These are phyloP conservation scores for Esox niger DNA, from an alignment of 2,113 vertebrate species.

Conservation along the genomic window DNA sequence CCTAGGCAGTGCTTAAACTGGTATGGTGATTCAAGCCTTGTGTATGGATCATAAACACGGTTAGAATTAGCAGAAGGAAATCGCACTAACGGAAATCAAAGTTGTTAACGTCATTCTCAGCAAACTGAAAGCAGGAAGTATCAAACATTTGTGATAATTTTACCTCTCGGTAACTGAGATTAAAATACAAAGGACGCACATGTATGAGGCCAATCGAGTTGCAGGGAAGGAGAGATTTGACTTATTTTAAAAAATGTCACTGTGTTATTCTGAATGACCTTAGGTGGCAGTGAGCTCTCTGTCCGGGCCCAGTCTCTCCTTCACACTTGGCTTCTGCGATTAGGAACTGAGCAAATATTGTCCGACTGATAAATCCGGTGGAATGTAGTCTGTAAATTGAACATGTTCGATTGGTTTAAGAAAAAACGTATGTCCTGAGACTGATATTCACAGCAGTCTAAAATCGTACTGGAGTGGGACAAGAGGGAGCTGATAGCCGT, in stretches of 20 bases:
- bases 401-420: constrained; percentile 34
- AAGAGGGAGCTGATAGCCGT: constrained; percentile 24
- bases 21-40: no score
- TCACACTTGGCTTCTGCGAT: constrained; percentile 14
- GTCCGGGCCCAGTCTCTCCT: neutral
- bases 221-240: constrained; percentile 33
- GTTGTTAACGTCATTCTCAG: no score
- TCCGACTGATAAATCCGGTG: constrained; percentile 60
- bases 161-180: no score
- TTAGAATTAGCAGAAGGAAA: no score
- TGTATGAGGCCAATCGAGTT: constrained; percentile 28
- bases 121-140: no score
- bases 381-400: constrained; percentile 50
- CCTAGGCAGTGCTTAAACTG: no score
- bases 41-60: no score
- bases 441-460: constrained; percentile 26
- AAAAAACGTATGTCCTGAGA: constrained; percentile 17
- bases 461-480: constrained; percentile 19
- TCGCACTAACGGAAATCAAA: no score
- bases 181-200: constrained; percentile 10
- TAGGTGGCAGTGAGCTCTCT: neutral
- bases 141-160: no score
- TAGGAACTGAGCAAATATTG: constrained; percentile 46
- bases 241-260: constrained; percentile 5
- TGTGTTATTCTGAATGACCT: neutral